Evolutionary conservation across 2,113 vertebrate species (phyloP).

Genomic region (Lagopus muta): DNA sequence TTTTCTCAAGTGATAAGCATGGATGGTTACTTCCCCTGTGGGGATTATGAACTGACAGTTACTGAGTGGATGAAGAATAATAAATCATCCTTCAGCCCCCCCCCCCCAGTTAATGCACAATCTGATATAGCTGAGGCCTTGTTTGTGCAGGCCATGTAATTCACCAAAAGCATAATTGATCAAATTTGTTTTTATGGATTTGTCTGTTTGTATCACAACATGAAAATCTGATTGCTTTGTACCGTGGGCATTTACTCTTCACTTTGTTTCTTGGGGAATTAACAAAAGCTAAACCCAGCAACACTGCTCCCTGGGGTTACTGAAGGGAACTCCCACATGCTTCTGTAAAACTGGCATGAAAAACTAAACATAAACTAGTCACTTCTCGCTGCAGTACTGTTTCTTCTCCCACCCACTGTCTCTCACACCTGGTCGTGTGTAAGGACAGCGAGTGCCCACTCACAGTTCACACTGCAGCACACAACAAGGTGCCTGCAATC

Average conservation of each 20-base stretch:
- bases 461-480: neutral
- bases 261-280: neutral
- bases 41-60: neutral
- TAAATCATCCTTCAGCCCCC: neutral
- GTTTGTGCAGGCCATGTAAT: neutral
- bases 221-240: neutral
- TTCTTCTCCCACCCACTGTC: conserved; percentile 28
- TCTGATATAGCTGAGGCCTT: neutral
- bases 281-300: conserved; percentile 1
- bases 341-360: conserved; percentile 12
- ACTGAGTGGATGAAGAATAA: conserved; percentile 1
- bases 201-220: neutral
- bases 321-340: neutral
- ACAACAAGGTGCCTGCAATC: neutral
- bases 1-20: neutral
- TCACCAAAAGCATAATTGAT: neutral
- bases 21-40: neutral
- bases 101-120: neutral
- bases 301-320: neutral
- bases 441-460: neutral
- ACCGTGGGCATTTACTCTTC: neutral
- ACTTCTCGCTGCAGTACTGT: neutral
- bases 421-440: conserved; percentile 20
- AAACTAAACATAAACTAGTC: neutral
- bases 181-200: conserved; percentile 4